Evolutionary conservation across 2,888 invertebrate genomes (phyloP).

Genomic region (Andricus curvator): DNA sequence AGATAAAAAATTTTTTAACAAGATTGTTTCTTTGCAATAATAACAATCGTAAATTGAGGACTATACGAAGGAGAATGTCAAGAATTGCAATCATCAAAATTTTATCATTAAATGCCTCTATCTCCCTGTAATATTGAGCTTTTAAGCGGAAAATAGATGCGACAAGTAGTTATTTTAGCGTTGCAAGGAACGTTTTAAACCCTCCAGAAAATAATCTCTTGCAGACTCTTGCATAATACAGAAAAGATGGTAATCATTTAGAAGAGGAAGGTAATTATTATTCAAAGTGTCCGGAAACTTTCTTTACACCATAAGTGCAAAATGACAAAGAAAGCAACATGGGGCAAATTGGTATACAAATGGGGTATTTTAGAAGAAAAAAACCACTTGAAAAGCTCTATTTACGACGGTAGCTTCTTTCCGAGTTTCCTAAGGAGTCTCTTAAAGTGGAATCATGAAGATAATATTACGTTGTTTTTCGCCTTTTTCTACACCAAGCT

Average conservation of each 20-base stretch:
- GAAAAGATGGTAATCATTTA: conserved; percentile 21
- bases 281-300: conserved; percentile 24
- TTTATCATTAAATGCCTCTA: neutral
- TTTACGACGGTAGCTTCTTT: conserved; percentile 27
- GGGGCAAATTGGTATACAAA: conserved; percentile 37
- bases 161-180: neutral
- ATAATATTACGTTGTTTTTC: conserved; percentile 10
- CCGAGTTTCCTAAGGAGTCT: conserved; percentile 30
- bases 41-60: neutral
- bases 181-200: neutral
- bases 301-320: conserved; percentile 20
- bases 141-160: neutral
- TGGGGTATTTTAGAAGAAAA: conserved; percentile 35
- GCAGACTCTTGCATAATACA: neutral
- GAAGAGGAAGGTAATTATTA: conserved; percentile 22
- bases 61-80: neutral
- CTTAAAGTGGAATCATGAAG: conserved; percentile 35
- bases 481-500: conserved; percentile 2
- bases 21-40: no score
- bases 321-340: conserved; percentile 31
- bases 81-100: neutral
- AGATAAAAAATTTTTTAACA: no score
- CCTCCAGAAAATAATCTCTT: neutral
- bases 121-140: neutral
- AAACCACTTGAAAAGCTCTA: conserved; percentile 39